Evolutionary conservation across 2,888 invertebrate genomes (phyloP).

Genomic region (Drosophila testacea): DNA sequence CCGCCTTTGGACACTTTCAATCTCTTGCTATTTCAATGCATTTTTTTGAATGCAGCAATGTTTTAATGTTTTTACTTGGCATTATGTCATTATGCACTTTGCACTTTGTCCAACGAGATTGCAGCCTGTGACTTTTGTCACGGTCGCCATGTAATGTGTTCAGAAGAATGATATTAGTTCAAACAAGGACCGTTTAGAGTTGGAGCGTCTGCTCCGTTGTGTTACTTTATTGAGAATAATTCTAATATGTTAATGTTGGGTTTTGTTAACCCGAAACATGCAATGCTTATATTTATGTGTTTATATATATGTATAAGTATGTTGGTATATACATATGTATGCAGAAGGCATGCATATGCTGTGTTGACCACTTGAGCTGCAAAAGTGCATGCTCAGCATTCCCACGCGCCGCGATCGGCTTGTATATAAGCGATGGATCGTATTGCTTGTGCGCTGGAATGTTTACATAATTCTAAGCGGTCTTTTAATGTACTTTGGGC

Average conservation of each 20-base stretch:
- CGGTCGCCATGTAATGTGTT: too few species aligned
- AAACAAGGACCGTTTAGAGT: too few species aligned
- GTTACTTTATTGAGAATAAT: too few species aligned
- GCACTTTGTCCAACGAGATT: too few species aligned
- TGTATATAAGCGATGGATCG: slow-evolving; percentile 8
- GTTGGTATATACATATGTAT: slow-evolving; percentile 1
- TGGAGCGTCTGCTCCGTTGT: too few species aligned
- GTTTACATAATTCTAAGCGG: background rate
- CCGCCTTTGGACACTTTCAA: too few species aligned
- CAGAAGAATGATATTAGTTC: too few species aligned
- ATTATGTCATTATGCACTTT: background rate
- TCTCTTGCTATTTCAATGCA: background rate
- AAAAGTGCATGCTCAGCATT: background rate
- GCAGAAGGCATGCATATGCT: background rate
- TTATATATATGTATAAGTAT: background rate
- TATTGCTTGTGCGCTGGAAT: slow-evolving; percentile 6
- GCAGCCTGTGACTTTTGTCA: too few species aligned
- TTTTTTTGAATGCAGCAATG: background rate
- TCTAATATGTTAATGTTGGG: background rate
- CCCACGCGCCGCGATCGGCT: background rate
- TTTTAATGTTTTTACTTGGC: background rate
- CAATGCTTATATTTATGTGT: background rate
- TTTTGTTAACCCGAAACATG: background rate
- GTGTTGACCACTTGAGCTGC: slow-evolving; percentile 1
- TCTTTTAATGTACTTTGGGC: background rate